Evolutionary conservation across 2,797 vertebrate species (phyloP), one percentile per base, ranked within the genome.

Genomic region (Poecilia velifera): DNA sequence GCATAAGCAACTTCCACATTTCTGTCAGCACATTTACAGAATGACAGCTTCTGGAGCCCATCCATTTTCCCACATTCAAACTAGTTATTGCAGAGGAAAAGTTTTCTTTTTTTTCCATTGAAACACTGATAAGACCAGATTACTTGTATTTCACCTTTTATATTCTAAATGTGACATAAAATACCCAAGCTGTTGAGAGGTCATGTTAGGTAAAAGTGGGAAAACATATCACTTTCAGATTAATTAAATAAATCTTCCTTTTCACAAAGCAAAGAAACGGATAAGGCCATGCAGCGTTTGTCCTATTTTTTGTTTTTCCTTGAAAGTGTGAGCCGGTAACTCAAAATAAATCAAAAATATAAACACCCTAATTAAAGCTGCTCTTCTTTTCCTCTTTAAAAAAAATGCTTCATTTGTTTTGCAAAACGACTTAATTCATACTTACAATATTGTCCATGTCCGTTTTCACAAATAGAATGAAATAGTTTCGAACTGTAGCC

Each of bases 361-460:
- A n/a, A 55, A n/a, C 0, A 0, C 6, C 20, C 49, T 7, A 22
- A 51, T 22, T 22, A 22, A 51, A 51, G 49, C 49, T 28, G 12
- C 10, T 20, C 20, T 31, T n/a, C 6, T 31, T 28, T 72, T 72
- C 46, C 14, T 45, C n/a, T 13, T 13, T 72, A 6, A 22, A 49
- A 22, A 49, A 72, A 7, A 31, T 22, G 1, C 9, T 25, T 20
- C 4, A 25, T 18, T 22, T 73, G 10, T 73, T 73, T 51, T 34
- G 28, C 16, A 5, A 68, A 39, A 10, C 3, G 39, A 72, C 5
- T 8, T 0, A 0, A 36, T 57, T 80, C 71, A 80, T 66, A 89
- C 90, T 92, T 87, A 94, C 93, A 76, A 82, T 7, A 3, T 62
- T 41, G 20, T 10, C 0, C 0, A 94, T 82, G 3, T 62, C 0